Percentiles rank a stretch among this genome's conserved stretches.
Conservation (phyloP, 2,888 invertebrate genomes). For the Ametastegia equiseti region DNA sequence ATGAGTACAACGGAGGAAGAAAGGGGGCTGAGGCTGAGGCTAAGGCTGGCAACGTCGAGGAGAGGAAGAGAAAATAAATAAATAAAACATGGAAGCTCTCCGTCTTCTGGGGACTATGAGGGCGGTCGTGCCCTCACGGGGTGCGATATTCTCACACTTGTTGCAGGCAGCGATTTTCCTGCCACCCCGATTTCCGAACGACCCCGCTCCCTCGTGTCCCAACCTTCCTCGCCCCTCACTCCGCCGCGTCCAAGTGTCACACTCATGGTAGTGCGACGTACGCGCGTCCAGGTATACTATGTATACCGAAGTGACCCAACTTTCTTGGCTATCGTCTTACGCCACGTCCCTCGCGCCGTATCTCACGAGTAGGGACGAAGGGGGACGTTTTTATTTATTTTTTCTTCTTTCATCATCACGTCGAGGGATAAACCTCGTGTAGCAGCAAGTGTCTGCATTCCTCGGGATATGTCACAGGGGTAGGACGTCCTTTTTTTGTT, state of each 20-base stretch:
- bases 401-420: not conserved
- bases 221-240: not conserved
- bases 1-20: not conserved
- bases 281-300: not conserved
- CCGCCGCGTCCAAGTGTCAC: not conserved
- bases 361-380: too few relatives aligned
- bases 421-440: conserved; percentile 29
- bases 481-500: not conserved
- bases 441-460: conserved; percentile 40
- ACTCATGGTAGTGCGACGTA: not conserved
- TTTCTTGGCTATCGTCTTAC: conserved; percentile 34
- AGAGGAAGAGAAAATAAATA: conserved; percentile 12
- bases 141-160: conserved; percentile 48
- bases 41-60: not conserved
- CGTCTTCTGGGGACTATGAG: conserved; percentile 30
- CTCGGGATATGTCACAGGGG: conserved; percentile 13
- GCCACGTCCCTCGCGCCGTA: not conserved
- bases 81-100: conserved; percentile 26
- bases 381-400: not conserved
- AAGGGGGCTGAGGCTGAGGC: not conserved
- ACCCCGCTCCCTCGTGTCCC: not conserved
- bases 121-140: conserved; percentile 25
- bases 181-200: not conserved
- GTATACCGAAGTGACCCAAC: conserved; percentile 26
- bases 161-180: conserved; percentile 45